These are phyloP conservation scores for Linepithema humile DNA, from an alignment of 1,140 invertebrate genomes.

Conservation along the genomic window DNA sequence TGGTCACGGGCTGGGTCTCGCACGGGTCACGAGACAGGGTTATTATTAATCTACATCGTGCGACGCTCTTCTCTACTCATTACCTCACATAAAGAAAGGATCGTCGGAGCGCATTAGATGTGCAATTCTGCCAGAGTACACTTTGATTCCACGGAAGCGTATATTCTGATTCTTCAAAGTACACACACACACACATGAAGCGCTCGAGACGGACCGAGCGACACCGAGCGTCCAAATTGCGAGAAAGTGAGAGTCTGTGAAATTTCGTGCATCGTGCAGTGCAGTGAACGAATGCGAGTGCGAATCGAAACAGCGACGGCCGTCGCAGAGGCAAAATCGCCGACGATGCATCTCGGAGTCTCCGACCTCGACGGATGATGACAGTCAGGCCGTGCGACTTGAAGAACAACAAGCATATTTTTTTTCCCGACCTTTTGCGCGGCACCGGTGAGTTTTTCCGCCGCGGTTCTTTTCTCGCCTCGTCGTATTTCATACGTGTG, in stretches of 20 bases:
- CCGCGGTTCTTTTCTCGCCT: background rate
- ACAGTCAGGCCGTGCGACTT: background rate
- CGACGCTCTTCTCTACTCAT: slow-evolving; percentile 2
- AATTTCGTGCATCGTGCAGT: slow-evolving; percentile 10
- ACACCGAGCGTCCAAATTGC: background rate
- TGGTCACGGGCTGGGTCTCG: slow-evolving; percentile 55
- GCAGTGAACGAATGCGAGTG: slow-evolving; percentile 9
- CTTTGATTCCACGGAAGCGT: background rate
- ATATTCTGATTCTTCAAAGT: background rate
- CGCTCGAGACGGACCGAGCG: background rate
- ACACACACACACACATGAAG: background rate
- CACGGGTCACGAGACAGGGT: slow-evolving; percentile 37
- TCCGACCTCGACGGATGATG: background rate
- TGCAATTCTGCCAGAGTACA: background rate
- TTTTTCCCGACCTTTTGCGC: background rate
- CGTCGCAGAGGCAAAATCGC: background rate
- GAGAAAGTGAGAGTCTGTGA: background rate
- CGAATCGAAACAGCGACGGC: background rate
- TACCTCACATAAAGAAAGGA: slow-evolving; percentile 11
- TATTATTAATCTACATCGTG: slow-evolving; percentile 48
- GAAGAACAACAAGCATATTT: background rate
- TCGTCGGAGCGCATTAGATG: background rate
- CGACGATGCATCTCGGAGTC: background rate
- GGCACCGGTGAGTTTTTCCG: background rate
- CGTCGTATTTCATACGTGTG: slow-evolving; percentile 51